A percentile compares a stretch with the other conserved stretches of the same genome.
These are phyloP conservation scores for Ptychadena robeensis DNA, from an alignment of 2,797 vertebrate genomes.

Conservation along the genomic window DNA sequence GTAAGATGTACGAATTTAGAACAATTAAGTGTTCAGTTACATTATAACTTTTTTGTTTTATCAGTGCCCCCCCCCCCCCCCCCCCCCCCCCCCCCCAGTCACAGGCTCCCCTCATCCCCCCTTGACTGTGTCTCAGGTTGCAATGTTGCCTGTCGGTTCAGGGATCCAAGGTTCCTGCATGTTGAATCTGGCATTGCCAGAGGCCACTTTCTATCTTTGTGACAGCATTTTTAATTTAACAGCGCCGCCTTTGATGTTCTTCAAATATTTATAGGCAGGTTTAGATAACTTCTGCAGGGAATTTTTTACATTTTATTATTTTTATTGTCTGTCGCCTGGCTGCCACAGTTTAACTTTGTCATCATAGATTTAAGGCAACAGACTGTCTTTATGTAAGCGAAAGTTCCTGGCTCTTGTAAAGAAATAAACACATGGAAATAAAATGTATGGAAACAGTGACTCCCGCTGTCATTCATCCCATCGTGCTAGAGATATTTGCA, in stretches of 20 bases:
- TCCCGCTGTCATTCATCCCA: neutral
- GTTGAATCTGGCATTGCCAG: slow-evolving; percentile 86
- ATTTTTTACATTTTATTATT: slow-evolving; percentile 58
- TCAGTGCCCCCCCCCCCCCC: slow-evolving; percentile 8
- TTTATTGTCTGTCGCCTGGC: slow-evolving; percentile 21
- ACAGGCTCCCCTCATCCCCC: slow-evolving; percentile 14
- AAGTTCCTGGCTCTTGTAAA: neutral
- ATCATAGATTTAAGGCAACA: neutral
- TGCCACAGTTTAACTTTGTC: slow-evolving; percentile 8
- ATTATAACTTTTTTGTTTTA: neutral
- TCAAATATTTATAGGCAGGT: slow-evolving; percentile 82
- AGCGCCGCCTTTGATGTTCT: slow-evolving; percentile 84
- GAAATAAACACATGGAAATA: neutral
- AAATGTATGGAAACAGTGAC: neutral
- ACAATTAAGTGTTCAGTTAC: neutral
- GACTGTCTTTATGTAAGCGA: neutral
- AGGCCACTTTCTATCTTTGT: slow-evolving; percentile 85
- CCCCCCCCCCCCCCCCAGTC: too few relatives aligned
- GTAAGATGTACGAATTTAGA: too few relatives aligned
- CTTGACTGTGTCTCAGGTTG: slow-evolving; percentile 25
- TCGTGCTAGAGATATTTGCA: neutral
- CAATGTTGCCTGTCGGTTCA: slow-evolving; percentile 52
- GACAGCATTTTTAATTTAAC: slow-evolving; percentile 85
- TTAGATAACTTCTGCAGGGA: slow-evolving; percentile 75
- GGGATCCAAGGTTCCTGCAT: slow-evolving; percentile 79